Conservation (phyloP, 2,888 invertebrate species). For the Hymenopus coronatus region DNA sequence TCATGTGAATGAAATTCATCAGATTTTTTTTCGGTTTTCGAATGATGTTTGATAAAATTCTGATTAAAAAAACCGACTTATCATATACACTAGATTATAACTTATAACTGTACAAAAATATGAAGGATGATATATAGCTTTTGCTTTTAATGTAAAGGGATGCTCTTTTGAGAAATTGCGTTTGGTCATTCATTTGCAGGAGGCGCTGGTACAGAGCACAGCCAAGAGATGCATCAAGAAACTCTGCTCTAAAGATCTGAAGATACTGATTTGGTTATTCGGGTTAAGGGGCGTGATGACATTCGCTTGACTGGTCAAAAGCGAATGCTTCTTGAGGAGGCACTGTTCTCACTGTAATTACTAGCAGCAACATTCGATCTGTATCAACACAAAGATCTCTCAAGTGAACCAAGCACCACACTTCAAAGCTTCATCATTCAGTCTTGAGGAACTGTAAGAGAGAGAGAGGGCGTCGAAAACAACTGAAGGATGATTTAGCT, state of each 20-base stretch:
- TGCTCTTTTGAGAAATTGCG: no score
- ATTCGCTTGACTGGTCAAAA: not conserved
- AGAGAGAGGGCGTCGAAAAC: no score
- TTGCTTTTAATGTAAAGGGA: no score
- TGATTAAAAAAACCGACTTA: no score
- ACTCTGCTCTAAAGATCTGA: not conserved
- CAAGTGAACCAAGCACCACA: not conserved
- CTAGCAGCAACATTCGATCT: not conserved
- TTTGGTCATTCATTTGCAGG: not conserved
- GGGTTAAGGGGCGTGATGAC: not conserved
- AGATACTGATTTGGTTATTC: not conserved
- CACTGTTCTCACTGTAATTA: not conserved
- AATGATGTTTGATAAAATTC: no score
- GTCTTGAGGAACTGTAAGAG: not conserved
- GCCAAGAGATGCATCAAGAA: not conserved
- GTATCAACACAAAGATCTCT: not conserved
- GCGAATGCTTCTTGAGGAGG: not conserved
- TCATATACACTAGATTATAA: no score
- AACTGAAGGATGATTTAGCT: not conserved
- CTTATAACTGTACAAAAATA: no score
- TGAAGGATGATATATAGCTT: no score
- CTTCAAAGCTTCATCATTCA: not conserved
- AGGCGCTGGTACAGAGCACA: not conserved
- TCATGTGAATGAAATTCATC: no score
- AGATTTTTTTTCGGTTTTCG: no score